Evolutionary conservation across 2,113 vertebrate genomes (phyloP).

Genomic region (Raphicerus campestris): DNA sequence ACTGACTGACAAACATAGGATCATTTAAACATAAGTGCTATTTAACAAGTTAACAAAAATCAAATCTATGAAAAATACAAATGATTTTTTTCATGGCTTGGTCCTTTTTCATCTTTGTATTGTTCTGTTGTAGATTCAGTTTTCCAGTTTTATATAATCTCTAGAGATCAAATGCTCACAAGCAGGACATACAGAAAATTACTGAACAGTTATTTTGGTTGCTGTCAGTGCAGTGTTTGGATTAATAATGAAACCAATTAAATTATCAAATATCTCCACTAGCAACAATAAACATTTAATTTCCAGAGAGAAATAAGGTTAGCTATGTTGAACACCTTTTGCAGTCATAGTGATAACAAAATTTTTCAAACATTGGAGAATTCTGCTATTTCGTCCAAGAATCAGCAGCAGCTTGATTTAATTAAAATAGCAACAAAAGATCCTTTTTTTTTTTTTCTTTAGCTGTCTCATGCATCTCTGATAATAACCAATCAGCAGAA

Average conservation of each 20-base stretch:
- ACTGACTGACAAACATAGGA: neutral
- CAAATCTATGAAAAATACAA: neutral
- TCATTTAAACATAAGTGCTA: neutral
- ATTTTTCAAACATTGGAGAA: neutral
- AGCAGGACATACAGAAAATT: slow-evolving; percentile 30
- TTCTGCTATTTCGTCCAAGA: slow-evolving; percentile 6
- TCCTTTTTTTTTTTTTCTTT: slow-evolving; percentile 34
- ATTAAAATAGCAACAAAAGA: slow-evolving; percentile 2
- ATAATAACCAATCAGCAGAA: slow-evolving; percentile 78
- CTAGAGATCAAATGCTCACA: neutral
- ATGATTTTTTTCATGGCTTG: neutral
- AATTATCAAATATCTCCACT: slow-evolving; percentile 26
- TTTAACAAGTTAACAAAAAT: neutral
- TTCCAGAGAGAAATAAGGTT: slow-evolving; percentile 39
- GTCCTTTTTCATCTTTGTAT: neutral
- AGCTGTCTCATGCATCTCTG: slow-evolving; percentile 88
- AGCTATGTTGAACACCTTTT: slow-evolving; percentile 16
- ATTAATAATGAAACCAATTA: slow-evolving; percentile 66
- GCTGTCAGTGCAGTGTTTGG: neutral
- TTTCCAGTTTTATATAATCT: neutral
- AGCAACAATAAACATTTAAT: slow-evolving; percentile 48
- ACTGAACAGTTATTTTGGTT: slow-evolving; percentile 24
- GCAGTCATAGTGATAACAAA: neutral
- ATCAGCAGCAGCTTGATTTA: neutral
- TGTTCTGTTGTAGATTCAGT: neutral